These are phyloP conservation scores for Thomomys bottae DNA, from an alignment of 2,113 vertebrate species.

Conservation along the genomic window DNA sequence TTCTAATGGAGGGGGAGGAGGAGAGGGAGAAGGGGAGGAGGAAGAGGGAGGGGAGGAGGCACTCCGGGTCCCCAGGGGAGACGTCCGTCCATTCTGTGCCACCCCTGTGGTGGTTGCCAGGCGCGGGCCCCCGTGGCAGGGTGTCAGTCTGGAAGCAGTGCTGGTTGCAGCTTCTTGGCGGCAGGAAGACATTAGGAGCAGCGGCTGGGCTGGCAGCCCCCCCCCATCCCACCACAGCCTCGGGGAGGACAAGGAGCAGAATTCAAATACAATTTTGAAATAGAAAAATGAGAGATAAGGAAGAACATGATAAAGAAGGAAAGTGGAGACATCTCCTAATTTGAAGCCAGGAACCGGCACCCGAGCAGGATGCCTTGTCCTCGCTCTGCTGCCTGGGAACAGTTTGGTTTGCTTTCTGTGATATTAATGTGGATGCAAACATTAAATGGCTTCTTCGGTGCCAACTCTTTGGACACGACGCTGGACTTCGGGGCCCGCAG, in stretches of 20 bases:
- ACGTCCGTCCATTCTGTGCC: fast-evolving
- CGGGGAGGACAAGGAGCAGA: fast-evolving
- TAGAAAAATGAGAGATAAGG: slow-evolving; percentile 64
- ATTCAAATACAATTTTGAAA: slow-evolving; percentile 47
- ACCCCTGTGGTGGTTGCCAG: neutral
- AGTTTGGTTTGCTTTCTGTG: slow-evolving; percentile 33
- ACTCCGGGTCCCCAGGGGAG: fast-evolving
- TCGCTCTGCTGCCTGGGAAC: slow-evolving; percentile 60
- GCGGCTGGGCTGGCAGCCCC: neutral
- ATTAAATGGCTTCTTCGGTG: slow-evolving; percentile 57
- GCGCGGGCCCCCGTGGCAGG: fast-evolving
- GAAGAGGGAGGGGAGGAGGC: neutral
- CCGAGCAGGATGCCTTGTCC: slow-evolving; percentile 61
- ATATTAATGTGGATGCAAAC: neutral
- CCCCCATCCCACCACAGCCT: fast-evolving
- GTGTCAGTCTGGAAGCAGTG: neutral
- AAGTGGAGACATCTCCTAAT: neutral
- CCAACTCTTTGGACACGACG: neutral
- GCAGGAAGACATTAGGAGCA: neutral
- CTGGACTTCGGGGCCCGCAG: neutral
- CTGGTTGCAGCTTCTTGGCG: fast-evolving
- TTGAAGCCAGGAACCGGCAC: neutral
- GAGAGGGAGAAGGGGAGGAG: too few species aligned
- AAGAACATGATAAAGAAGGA: slow-evolving; percentile 36
- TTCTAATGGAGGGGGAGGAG: neutral